Evolutionary conservation across 1,140 invertebrate species (phyloP).

Genomic region (Epicauta chinensis): DNA sequence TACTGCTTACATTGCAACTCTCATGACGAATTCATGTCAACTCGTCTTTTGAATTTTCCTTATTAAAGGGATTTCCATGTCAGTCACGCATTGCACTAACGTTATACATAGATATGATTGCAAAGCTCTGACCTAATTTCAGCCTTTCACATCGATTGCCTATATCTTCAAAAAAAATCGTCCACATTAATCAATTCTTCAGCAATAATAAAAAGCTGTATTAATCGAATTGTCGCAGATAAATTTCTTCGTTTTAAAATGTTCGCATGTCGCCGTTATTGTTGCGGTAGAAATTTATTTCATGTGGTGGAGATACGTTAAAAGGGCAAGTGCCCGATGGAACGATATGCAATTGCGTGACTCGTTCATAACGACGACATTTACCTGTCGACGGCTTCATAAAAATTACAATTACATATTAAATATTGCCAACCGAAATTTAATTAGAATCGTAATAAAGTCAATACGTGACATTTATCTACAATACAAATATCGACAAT

Average conservation of each 20-base stretch:
- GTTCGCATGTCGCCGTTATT: conserved; percentile 8
- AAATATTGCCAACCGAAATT: conserved; percentile 11
- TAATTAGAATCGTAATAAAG: conserved; percentile 10
- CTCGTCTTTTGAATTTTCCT: no score
- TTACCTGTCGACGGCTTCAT: conserved; percentile 32
- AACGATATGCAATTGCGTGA: conserved; percentile 28
- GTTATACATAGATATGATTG: conserved; percentile 3
- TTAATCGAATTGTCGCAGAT: no score
- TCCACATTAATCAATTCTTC: no score
- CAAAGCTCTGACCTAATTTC: background rate
- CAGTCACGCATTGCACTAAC: conserved; percentile 13
- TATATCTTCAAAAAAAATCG: no score
- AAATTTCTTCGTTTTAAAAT: no score
- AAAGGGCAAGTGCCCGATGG: conserved; percentile 29
- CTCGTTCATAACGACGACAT: conserved; percentile 26
- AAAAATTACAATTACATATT: conserved; percentile 26
- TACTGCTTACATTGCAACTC: no score
- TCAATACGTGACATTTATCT: no score
- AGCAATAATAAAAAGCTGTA: no score
- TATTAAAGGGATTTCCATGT: conserved; percentile 1
- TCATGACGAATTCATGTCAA: no score
- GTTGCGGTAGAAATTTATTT: conserved; percentile 17
- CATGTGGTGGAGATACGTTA: conserved; percentile 24
- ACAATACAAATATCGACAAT: no score
- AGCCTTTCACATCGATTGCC: no score